phyloP scores from a whole-genome alignment of 2,888 invertebrate species.

The Acrocyrtus sp. region DNA sequence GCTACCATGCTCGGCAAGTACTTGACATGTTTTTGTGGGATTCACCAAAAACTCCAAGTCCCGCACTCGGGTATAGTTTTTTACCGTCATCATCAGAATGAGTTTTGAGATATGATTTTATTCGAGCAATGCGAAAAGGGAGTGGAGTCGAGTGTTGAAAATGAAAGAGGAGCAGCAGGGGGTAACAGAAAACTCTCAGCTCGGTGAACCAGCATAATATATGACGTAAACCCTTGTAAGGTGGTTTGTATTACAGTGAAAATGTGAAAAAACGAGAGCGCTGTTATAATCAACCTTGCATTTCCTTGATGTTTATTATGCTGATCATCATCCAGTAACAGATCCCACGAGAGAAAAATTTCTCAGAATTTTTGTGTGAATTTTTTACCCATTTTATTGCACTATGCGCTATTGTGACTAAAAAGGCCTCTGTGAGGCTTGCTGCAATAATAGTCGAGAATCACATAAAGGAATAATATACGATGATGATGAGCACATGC shows the following conservation, averaged over 20 bases:
- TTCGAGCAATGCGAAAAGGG: slow-evolving; percentile 3
- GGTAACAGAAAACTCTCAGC: slow-evolving; percentile 1
- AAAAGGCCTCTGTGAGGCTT: slow-evolving; percentile 3
- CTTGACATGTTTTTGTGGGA: slow-evolving; percentile 42
- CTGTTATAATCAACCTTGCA: too few species aligned
- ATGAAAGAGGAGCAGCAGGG: slow-evolving; percentile 28
- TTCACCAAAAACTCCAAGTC: slow-evolving; percentile 25
- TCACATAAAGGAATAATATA: too few species aligned
- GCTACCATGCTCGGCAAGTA: slow-evolving; percentile 1
- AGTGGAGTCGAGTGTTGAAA: slow-evolving; percentile 17
- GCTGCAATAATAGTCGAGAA: too few species aligned
- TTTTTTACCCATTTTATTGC: too few species aligned
- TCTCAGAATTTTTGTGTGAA: slow-evolving; percentile 41
- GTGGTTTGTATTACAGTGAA: slow-evolving; percentile 23
- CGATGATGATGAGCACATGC: too few species aligned
- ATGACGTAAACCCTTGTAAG: neutral
- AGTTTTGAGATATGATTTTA: slow-evolving; percentile 11
- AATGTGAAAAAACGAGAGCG: too few species aligned
- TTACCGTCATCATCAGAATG: neutral
- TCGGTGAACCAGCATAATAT: slow-evolving; percentile 18
- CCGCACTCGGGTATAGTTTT: slow-evolving; percentile 3
- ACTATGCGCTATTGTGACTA: too few species aligned
- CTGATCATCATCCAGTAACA: too few species aligned
- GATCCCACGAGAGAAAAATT: slow-evolving; percentile 49
- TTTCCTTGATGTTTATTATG: too few species aligned